Evolutionary conservation across 2,888 invertebrate species (phyloP).

Genomic region (Brenthis ino): DNA sequence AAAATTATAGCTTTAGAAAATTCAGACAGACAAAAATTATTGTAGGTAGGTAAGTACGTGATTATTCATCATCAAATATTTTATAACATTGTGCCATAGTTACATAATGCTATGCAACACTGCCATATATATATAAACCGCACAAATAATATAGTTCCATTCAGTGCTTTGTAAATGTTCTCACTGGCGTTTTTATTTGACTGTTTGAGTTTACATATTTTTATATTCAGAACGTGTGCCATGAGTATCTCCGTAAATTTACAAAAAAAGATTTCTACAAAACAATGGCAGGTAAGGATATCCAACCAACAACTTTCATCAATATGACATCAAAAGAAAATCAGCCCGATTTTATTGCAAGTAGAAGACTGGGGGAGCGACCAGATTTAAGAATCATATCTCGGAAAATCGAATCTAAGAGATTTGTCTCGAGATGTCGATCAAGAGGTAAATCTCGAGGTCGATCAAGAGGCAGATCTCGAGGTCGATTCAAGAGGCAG

Average conservation of each 20-base stretch:
- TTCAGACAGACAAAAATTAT: slow-evolving; percentile 24
- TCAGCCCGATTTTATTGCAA: background rate
- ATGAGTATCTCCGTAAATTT: slow-evolving; percentile 25
- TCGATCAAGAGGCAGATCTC: slow-evolving; percentile 31
- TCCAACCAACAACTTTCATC: slow-evolving; percentile 13
- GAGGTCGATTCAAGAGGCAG: slow-evolving; percentile 26
- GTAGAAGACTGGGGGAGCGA: background rate
- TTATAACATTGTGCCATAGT: slow-evolving; percentile 30
- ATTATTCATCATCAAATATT: slow-evolving; percentile 11
- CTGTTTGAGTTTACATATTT: background rate
- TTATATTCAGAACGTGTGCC: slow-evolving; percentile 14
- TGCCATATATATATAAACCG: slow-evolving; percentile 5
- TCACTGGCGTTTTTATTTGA: background rate
- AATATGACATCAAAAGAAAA: slow-evolving; percentile 1
- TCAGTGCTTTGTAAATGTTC: background rate
- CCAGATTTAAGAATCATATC: slow-evolving; percentile 17
- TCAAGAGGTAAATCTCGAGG: slow-evolving; percentile 26
- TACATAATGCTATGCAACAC: slow-evolving; percentile 36
- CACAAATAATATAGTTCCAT: background rate
- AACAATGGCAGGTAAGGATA: slow-evolving; percentile 25
- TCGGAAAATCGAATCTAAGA: slow-evolving; percentile 24
- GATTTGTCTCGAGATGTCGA: background rate
- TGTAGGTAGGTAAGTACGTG: slow-evolving; percentile 16
- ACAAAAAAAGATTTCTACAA: slow-evolving; percentile 1
- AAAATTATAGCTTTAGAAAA: too few relatives aligned